Percentiles rank a stretch among this genome's conserved stretches.
These are phyloP conservation scores for Scleropages formosus DNA, from an alignment of 2,797 vertebrate genomes.

Conservation along the genomic window DNA sequence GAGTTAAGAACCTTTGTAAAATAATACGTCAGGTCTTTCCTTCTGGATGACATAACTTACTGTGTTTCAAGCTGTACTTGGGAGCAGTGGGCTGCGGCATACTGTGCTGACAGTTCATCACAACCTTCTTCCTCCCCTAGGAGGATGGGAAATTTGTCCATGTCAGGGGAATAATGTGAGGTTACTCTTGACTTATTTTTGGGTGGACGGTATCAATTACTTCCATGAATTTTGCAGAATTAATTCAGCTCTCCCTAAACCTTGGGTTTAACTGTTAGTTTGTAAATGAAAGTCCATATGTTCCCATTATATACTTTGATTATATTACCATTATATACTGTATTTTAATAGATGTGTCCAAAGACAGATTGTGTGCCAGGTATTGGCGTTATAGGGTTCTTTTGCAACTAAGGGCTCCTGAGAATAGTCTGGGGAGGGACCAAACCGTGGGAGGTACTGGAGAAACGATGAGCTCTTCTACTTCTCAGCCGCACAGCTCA, in stretches of 20 bases:
- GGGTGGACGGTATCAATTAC: background rate
- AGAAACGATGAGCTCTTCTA: background rate
- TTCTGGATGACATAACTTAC: no score
- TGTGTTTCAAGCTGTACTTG: no score
- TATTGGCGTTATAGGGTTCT: background rate
- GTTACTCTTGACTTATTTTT: slow-evolving; percentile 3
- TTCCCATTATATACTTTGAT: background rate
- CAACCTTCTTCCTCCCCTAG: background rate
- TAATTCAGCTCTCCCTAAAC: background rate
- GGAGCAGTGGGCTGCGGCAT: background rate
- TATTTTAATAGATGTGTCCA: background rate
- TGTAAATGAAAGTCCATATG: no score
- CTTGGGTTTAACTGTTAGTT: background rate
- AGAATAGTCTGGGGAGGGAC: background rate
- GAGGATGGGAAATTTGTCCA: background rate
- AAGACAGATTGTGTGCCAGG: background rate
- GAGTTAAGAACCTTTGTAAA: no score
- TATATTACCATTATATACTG: background rate
- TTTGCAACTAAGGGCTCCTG: background rate
- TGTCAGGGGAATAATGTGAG: slow-evolving; percentile 7
- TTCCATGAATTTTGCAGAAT: slow-evolving; percentile 15
- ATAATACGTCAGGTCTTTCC: no score
- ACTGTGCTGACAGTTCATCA: no score
- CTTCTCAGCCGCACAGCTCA: background rate
- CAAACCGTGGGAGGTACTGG: background rate